Evolutionary conservation across 37 sponge, comb jelly and placozoan genomes (phyloP), one percentile per base, ranked within the genome.

Genomic region (Chondrilla cf. caribensis): DNA sequence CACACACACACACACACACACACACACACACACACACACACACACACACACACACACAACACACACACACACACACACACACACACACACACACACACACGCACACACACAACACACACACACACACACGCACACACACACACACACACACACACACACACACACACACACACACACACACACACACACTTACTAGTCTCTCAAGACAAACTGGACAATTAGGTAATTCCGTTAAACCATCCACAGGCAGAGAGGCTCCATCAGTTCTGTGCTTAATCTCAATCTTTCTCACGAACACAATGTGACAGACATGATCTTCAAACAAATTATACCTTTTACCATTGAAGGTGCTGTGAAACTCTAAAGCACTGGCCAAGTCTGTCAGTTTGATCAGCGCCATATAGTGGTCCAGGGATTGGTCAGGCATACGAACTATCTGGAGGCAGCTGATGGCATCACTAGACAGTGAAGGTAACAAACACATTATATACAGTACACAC

Each of bases 191-290:
- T 59, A 92, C 96, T 64, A 96, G 66, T 43, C 71, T 86, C 64
- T 98, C 99, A 41, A 98, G 76, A 67, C 99, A 98, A 17, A 98
- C 99, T 62, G 99, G 94, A 80, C 99, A 98, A 11, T 81, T 86
- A 4, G 99, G 99, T 28, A 98, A 85, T 67, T 98, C 99, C 7
- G 86, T 87, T 40, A 89, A 70, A 28, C 92, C 89, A 0, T 71
- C 54, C 0, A 42, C 0, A 28, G 87, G 81, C 22, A 83, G 59
- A 15, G 85, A 40, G 9, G 86, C 86, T 6, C 85, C 91, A 44
- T 83, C 60, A 0, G 85, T 81, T 15, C 79, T 68, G 64, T 79
- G 87, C 51, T 77, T 55, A 9, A 84, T 79, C 62, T 85, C 93
- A 54, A 94, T 79, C 66, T 84, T 64, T 25, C 66, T 79, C 33